phyloP scores from a whole-genome alignment of 2,797 vertebrate genomes.

The Pseudochirops cupreus region DNA sequence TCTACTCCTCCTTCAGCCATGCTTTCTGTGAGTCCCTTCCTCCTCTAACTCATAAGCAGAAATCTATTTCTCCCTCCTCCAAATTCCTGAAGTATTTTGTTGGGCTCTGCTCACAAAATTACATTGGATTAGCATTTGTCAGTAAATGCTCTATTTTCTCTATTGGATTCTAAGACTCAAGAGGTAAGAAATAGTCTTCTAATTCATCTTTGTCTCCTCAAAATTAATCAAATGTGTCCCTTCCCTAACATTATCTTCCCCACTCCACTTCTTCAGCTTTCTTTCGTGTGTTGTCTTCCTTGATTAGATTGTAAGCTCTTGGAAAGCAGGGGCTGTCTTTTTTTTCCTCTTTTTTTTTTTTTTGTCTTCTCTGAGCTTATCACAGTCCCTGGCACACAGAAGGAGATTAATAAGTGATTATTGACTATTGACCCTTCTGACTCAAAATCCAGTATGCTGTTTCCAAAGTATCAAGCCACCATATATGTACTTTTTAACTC shows the following conservation, averaged over 20 bases:
- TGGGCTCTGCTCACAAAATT: not conserved
- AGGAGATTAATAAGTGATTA: not conserved
- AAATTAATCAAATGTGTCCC: not conserved
- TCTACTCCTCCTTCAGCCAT: not conserved
- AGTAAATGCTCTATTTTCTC: not conserved
- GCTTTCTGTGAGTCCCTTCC: not conserved
- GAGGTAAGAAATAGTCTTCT: not conserved
- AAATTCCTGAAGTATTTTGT: not conserved
- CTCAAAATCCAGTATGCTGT: not conserved
- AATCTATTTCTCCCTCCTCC: not conserved
- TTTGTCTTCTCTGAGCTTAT: not conserved
- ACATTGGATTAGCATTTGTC: not conserved
- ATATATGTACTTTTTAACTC: not conserved
- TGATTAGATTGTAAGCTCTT: not conserved
- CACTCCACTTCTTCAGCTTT: not conserved
- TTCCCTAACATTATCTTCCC: not conserved
- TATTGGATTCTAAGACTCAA: not conserved
- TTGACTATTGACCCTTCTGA: not conserved
- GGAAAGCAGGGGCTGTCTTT: not conserved
- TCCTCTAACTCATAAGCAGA: not conserved
- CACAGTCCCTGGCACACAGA: not conserved
- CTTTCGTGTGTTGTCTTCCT: not conserved
- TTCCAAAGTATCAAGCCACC: not conserved
- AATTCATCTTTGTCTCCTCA: not conserved
- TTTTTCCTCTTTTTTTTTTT: not conserved